A percentile compares a stretch with the other conserved stretches of the same genome.
Evolutionary conservation across 1,140 invertebrate species (phyloP).

Genomic region (Lethrus apterus): DNA sequence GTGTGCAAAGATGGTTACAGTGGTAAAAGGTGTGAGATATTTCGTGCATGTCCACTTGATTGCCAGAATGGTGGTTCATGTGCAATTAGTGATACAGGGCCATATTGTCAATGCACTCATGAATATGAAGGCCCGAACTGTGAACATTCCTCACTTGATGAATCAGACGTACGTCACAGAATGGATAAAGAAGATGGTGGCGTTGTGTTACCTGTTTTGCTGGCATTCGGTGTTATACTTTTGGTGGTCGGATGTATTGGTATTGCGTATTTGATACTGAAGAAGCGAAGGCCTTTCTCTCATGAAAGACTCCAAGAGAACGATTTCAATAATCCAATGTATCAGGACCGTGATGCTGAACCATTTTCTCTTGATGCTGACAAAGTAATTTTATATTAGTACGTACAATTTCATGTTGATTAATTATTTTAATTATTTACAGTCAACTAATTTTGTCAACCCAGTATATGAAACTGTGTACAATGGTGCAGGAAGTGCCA

Average conservation of each 20-base stretch:
- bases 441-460: constrained; percentile 68
- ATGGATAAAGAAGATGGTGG: constrained; percentile 8
- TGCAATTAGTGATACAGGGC: constrained; percentile 38
- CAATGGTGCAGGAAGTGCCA: constrained; percentile 42
- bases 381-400: constrained; percentile 43
- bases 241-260: constrained; percentile 23
- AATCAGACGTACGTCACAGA: constrained; percentile 12
- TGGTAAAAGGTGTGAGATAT: not conserved
- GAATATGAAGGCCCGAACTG: constrained; percentile 13
- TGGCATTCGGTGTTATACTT: constrained; percentile 22
- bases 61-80: constrained; percentile 56
- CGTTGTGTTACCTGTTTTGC: constrained; percentile 21
- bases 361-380: constrained; percentile 52
- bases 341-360: constrained; percentile 59
- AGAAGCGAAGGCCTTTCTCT: constrained; percentile 58
- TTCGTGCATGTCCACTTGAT: constrained; percentile 33
- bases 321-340: constrained; percentile 77
- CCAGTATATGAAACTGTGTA: constrained; percentile 79
- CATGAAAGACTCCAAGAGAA: constrained; percentile 73
- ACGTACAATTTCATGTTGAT: not conserved
- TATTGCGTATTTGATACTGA: constrained; percentile 25
- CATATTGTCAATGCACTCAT: constrained; percentile 36
- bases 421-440: constrained; percentile 26
- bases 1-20: not conserved
- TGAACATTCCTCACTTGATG: not conserved